These are phyloP conservation scores for Melopsittacus undulatus DNA, from an alignment of 2,797 vertebrate species.

Conservation along the genomic window DNA sequence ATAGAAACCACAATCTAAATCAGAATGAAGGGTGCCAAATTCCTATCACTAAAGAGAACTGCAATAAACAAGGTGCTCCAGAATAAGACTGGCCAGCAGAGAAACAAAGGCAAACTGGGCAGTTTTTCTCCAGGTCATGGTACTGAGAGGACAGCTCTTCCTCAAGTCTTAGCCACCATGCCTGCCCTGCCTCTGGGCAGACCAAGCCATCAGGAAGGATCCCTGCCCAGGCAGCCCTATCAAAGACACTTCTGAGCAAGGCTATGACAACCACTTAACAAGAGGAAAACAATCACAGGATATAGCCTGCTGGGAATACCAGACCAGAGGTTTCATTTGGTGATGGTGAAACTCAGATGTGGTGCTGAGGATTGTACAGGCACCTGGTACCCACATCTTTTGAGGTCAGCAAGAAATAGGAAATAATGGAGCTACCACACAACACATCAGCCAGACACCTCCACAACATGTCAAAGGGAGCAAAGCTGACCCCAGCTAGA, in stretches of 20 bases:
- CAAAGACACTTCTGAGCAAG: neutral
- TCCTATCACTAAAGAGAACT: neutral
- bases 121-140: neutral
- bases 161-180: accelerated
- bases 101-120: neutral
- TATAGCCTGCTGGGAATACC: neutral
- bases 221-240: neutral
- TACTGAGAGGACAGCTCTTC: neutral
- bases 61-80: neutral
- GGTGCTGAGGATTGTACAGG: neutral
- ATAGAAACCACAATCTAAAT: neutral
- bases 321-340: neutral
- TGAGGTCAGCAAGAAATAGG: neutral
- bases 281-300: neutral
- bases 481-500: neutral
- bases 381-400: neutral
- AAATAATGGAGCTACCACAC: neutral
- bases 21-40: neutral
- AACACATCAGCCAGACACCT: neutral
- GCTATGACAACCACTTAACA: neutral
- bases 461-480: neutral
- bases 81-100: neutral
- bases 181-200: neutral
- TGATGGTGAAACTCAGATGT: neutral
- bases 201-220: neutral